Evolutionary conservation across 2,888 invertebrate genomes (phyloP), one percentile per base, ranked within the genome.

Genomic region (Drosophila lutescens): DNA sequence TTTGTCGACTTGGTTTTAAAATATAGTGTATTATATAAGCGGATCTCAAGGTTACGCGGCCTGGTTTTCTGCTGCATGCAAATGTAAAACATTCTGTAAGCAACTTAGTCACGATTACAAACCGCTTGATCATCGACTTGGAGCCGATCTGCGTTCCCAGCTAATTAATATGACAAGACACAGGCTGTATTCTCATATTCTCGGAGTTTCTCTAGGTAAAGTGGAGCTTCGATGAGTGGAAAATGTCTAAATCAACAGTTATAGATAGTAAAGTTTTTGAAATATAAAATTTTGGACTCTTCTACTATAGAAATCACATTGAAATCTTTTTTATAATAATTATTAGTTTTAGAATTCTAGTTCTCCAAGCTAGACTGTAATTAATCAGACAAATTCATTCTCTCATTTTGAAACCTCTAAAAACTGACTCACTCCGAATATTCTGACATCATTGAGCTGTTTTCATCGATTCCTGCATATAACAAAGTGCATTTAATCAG

Each of bases 131-230:
- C 70, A 69, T 68, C 57, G 30, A 47, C 47, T 30, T 2, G 10
- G 34, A 51, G 51, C 20, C 43, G 40, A 61, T 34, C 47, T 26
- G 34, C 57, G 68, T 77, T 82, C 82, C 79, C 85, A 86, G 75
- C 87, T 82, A 87, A 87, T 82, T 82, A 82, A 86, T 82, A 86
- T 77, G 65, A 58, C 58, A 32, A 51, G 63, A 41, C 54, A 20
- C 30, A 36, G n/a, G 23, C 47, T 41, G 2, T 44, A n/a, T 58
- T 66, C 54, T 34, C 8, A 1, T 44, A n/a, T 58, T 66, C 54
- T 23, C 8, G 7, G 46, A 36, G 59, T 15, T 26, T 20, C 32
- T 57, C 26, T 46, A n/a, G n/a, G 6, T 34, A 61, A n/a, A 36
- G 44, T 60, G 5, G 15, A 30, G 17, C 26, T 44, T 46, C 26